These are phyloP conservation scores for Phyllotis vaccarum DNA, from an alignment of 2,797 vertebrate genomes.

Conservation along the genomic window DNA sequence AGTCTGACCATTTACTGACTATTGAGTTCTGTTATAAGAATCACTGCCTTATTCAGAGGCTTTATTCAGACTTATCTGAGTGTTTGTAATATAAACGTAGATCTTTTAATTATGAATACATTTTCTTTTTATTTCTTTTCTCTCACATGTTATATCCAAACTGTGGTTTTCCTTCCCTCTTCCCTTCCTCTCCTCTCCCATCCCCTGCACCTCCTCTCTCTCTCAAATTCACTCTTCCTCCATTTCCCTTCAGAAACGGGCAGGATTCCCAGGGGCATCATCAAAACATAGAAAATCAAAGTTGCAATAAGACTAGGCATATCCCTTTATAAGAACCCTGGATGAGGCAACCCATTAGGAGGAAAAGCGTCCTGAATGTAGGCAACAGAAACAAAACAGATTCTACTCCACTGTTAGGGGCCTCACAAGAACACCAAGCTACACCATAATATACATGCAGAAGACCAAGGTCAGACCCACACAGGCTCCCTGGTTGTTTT, in stretches of 20 bases:
- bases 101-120: constrained; percentile 9
- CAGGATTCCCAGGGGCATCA: neutral
- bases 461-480: neutral
- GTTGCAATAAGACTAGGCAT: neutral
- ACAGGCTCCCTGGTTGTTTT: neutral
- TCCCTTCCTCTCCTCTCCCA: neutral
- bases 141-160: neutral
- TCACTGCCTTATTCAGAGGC: neutral
- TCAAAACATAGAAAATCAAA: neutral
- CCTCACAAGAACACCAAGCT: neutral
- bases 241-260: neutral
- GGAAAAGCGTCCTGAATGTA: neutral
- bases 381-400: neutral
- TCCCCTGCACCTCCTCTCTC: neutral
- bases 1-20: neutral
- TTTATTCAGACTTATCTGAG: neutral
- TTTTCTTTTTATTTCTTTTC: neutral
- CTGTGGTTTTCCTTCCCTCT: neutral
- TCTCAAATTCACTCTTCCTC: neutral
- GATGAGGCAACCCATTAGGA: neutral
- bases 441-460: neutral
- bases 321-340: neutral
- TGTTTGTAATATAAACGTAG: neutral
- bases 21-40: neutral
- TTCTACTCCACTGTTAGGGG: neutral